Percentiles rank a stretch among this genome's conserved stretches.
Evolutionary conservation across 2,113 vertebrate species (phyloP).

Genomic region (Oceanodroma tethys): DNA sequence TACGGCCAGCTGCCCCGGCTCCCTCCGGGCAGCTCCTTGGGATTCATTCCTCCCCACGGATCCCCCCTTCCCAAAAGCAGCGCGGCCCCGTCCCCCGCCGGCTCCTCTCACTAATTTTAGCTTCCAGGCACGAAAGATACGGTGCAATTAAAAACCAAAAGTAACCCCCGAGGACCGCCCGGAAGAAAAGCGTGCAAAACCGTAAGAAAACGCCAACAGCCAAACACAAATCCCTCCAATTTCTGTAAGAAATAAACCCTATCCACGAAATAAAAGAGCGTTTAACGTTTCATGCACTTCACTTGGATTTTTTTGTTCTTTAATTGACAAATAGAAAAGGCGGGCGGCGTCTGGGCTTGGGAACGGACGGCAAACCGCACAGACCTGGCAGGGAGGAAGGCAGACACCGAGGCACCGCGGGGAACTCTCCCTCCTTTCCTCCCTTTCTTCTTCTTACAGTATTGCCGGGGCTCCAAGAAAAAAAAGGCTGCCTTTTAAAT

Average conservation of each 20-base stretch:
- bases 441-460: neutral
- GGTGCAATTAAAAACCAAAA: neutral
- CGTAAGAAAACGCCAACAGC: neutral
- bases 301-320: neutral
- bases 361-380: rapidly evolving
- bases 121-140: neutral
- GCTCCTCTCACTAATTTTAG: neutral
- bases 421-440: too few relatives aligned
- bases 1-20: too few relatives aligned
- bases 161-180: neutral
- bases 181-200: neutral
- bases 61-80: neutral
- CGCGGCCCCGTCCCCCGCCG: too few relatives aligned
- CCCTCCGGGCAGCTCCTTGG: neutral
- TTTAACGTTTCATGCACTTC: rapidly evolving
- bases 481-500: neutral
- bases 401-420: neutral
- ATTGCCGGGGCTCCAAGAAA: neutral
- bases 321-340: neutral
- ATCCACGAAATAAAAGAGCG: neutral
- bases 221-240: neutral
- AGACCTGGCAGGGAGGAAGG: neutral
- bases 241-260: neutral
- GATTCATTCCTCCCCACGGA: neutral
- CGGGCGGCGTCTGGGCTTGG: neutral